Conservation (phyloP, 2,888 invertebrate genomes). For the Agrotis clavis region DNA sequence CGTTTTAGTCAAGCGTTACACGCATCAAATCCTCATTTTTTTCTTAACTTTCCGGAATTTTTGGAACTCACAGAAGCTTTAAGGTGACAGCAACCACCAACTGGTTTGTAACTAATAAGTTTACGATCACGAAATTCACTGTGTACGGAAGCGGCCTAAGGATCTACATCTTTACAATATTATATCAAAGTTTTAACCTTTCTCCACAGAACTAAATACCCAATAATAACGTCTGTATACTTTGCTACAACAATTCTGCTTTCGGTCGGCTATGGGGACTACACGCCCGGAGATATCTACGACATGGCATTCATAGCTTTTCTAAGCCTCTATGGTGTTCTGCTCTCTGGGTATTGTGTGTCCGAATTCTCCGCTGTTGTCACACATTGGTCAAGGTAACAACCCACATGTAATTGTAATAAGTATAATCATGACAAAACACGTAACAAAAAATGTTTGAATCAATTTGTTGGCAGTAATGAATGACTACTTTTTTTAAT, state of each 20-base stretch:
- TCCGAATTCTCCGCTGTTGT: slow-evolving; percentile 89
- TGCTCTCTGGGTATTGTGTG: slow-evolving; percentile 88
- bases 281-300: slow-evolving; percentile 82
- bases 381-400: slow-evolving; percentile 86
- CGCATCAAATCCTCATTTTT: background rate
- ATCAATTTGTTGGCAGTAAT: slow-evolving; percentile 5
- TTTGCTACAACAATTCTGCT: slow-evolving; percentile 85
- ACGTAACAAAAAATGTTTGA: slow-evolving; percentile 22
- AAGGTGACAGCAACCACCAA: background rate
- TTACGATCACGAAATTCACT: too few relatives aligned
- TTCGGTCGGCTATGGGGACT: slow-evolving; percentile 88
- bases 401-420: slow-evolving; percentile 38
- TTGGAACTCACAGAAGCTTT: background rate
- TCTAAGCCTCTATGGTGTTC: slow-evolving; percentile 86
- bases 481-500: background rate
- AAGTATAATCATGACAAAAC: slow-evolving; percentile 7
- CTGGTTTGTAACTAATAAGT: too few relatives aligned
- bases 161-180: too few relatives aligned
- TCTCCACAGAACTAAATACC: slow-evolving; percentile 78
- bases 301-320: slow-evolving; percentile 87
- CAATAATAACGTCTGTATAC: slow-evolving; percentile 84
- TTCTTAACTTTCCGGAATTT: background rate
- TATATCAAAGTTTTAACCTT: background rate
- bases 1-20: background rate
- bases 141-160: too few relatives aligned